Percentiles rank a stretch among this genome's conserved stretches.
Conservation (phyloP, 30 jellyfish, hydroid and myxozoan species). For the Mastigias papua region DNA sequence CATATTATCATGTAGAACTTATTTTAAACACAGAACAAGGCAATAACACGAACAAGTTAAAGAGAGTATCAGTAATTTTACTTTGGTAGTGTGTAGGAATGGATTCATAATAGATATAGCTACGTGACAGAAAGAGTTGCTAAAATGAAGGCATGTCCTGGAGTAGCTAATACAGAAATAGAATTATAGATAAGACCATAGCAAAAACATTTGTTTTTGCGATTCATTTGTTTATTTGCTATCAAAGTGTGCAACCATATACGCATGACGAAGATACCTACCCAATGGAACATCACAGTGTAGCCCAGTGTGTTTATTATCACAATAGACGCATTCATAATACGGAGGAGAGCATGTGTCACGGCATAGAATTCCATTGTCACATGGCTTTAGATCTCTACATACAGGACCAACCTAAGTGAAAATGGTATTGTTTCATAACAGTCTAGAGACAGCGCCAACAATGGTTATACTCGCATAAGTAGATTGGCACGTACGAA, state of each 20-base stretch:
- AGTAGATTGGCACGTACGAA: no score
- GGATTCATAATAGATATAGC: no score
- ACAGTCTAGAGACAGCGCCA: no score
- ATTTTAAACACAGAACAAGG: no score
- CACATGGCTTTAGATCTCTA: constrained; percentile 18
- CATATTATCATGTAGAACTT: no score
- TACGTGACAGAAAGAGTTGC: no score
- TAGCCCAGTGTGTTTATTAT: constrained; percentile 7
- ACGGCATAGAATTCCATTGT: constrained; percentile 11
- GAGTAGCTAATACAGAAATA: no score
- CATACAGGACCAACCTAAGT: constrained; percentile 27
- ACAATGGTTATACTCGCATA: no score
- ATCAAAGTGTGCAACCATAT: not conserved
- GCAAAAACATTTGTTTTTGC: not conserved
- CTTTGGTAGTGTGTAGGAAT: no score
- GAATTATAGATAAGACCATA: not conserved
- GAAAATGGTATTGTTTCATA: not conserved
- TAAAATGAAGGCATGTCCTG: no score
- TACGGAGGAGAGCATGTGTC: constrained; percentile 17
- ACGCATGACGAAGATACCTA: not conserved
- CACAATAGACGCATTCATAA: constrained; percentile 29
- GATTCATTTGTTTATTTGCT: not conserved
- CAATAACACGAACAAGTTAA: no score
- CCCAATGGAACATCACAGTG: constrained; percentile 19
- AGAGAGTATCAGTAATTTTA: no score